A percentile compares a stretch with the other conserved stretches of the same genome.
Conservation (phyloP, 1,140 invertebrate species). For the Euglossa dilemma region DNA sequence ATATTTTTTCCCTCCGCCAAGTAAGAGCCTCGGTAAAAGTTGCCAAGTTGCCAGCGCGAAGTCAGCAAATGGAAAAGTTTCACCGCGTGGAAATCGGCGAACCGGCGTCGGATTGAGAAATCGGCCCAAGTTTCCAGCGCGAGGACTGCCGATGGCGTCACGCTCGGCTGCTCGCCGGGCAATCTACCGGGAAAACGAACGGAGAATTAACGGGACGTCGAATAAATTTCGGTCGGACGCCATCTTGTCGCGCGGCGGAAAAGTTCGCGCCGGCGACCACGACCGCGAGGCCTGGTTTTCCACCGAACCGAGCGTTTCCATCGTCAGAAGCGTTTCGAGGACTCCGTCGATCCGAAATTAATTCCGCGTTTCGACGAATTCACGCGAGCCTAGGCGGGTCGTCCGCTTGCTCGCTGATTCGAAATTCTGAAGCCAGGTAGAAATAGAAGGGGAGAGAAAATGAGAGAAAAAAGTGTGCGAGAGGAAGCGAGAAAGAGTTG, state of each 20-base stretch:
- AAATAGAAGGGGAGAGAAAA: background rate
- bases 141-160: background rate
- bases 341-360: too few relatives aligned
- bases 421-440: background rate
- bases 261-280: too few relatives aligned
- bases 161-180: background rate
- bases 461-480: background rate
- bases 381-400: background rate
- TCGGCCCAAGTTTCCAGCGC: constrained; percentile 18
- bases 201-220: background rate
- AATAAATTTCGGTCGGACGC: background rate
- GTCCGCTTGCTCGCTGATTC: background rate
- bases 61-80: constrained; percentile 36
- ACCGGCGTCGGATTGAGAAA: constrained; percentile 4
- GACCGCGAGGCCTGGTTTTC: too few relatives aligned
- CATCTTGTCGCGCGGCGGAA: too few relatives aligned
- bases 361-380: background rate
- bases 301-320: too few relatives aligned
- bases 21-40: background rate
- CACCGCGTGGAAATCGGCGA: background rate
- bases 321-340: too few relatives aligned
- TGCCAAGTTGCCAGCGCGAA: background rate
- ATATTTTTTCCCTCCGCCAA: background rate
- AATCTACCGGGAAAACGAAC: too few relatives aligned
- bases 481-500: background rate